Conservation (phyloP, 1,140 invertebrate species). For the Meloidogyne exigua region DNA sequence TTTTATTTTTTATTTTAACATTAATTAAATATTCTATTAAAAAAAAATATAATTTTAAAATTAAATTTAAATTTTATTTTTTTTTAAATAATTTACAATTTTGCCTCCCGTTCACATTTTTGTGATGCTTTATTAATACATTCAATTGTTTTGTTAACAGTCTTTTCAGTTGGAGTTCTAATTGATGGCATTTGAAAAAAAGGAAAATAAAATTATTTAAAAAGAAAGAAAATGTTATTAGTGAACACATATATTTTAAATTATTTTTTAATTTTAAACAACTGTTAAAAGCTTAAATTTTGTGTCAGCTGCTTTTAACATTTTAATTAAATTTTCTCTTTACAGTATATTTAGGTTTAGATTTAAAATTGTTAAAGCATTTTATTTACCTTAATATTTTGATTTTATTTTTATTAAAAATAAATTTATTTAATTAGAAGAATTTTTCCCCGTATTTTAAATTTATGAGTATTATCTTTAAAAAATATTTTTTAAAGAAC, state of each 20-base stretch:
- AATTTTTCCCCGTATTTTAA: no score
- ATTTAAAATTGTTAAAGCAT: no score
- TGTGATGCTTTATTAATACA: neutral
- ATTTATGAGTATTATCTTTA: no score
- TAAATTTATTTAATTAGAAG: no score
- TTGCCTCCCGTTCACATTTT: neutral
- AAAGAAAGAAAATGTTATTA: neutral
- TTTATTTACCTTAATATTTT: no score
- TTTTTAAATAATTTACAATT: neutral
- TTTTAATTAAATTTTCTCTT: neutral
- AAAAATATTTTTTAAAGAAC: no score
- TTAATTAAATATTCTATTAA: neutral
- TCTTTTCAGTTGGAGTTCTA: neutral
- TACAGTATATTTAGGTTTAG: no score
- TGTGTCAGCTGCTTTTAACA: neutral
- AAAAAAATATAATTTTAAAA: neutral
- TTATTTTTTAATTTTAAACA: neutral
- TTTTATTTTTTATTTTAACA: neutral
- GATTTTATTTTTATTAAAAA: no score
- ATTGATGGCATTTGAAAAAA: neutral
- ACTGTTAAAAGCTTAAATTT: neutral
- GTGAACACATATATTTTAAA: neutral
- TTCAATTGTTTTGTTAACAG: neutral
- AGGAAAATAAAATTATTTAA: neutral
- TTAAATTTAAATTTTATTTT: neutral